Base-by-base conservation (phyloP, 2,113 vertebrate genomes). In the Hypocryptadius cinnamomeus region DNA sequence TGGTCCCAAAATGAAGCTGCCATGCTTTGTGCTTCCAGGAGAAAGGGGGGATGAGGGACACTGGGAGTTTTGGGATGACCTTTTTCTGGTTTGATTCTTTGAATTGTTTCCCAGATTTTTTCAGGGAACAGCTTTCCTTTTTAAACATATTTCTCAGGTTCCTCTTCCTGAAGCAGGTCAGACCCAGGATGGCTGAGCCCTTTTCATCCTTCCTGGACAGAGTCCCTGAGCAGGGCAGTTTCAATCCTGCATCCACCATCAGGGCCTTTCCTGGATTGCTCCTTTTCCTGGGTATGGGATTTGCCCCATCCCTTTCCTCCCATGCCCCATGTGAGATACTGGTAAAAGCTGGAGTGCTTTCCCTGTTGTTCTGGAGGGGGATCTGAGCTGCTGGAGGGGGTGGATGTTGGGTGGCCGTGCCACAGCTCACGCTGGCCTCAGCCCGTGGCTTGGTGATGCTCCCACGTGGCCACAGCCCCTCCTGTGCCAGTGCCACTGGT, bases 121-220 rank as follows among this genome's bases (percentile, higher is more conserved):
- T 9, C 61, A 61, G 21, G n/a, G 44, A 48, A 16, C 17, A 42
- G 2, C 18, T 33, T 66, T 5, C 40, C 44, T 31, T 51, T 81
- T 40, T 5, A 60, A 48, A 56, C 4, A 0, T 19, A 12, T 27
- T 80, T 37, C 45, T 54, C 25, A 24, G n/a, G 23, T 50, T 70
- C 57, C 66, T 51, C 0, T 71, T 80, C 37, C 39, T 68, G 64
- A 9, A 89, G 47, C 71, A 39, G 39, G 13, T 50, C 42, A 71
- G 12, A 37, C 27, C 39, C 0, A 4, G 19, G 59, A 2, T 0
- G 2, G 6, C 9, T 37, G 61, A 79, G 28, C 44, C 33, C 35
- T 89, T 45, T 47, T 21, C 30, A 25, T 47, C n/a, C 27, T 27
- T 25, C 31, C 10, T 24, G 57, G 48, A 1, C 16, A 24, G 53